Evolutionary conservation across 2,888 invertebrate species (phyloP).

Genomic region (Habrosyne pyritoides): DNA sequence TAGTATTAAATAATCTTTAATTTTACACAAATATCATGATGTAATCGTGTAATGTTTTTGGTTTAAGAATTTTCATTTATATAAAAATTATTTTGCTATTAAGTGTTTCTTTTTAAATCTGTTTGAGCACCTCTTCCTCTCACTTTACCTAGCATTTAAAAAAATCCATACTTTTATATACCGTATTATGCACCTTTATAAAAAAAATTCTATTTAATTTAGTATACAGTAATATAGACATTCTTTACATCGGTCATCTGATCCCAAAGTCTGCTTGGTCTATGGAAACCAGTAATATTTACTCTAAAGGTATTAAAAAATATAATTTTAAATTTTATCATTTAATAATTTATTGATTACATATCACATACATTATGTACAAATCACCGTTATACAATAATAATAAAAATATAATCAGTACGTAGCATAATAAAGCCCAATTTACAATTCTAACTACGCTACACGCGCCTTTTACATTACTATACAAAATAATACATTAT

Average conservation of each 20-base stretch:
- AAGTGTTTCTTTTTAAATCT: constrained; percentile 12
- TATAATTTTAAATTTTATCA: constrained; percentile 24
- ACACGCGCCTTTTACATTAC: constrained; percentile 17
- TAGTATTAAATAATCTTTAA: constrained; percentile 22
- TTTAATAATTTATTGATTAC: constrained; percentile 60
- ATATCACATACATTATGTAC: constrained; percentile 78
- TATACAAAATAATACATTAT: constrained; percentile 34
- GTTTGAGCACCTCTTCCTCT: too few relatives aligned
- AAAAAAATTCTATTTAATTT: too few relatives aligned
- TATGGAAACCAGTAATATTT: too few relatives aligned
- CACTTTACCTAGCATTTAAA: too few relatives aligned
- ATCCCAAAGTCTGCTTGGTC: too few relatives aligned
- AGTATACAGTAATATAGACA: too few relatives aligned
- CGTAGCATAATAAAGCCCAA: constrained; percentile 37
- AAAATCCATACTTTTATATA: too few relatives aligned
- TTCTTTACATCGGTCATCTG: too few relatives aligned
- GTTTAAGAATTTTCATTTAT: constrained; percentile 30
- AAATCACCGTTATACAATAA: constrained; percentile 66
- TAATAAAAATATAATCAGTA: constrained; percentile 55
- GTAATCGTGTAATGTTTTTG: constrained; percentile 19
- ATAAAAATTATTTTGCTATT: constrained; percentile 47
- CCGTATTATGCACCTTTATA: too few relatives aligned
- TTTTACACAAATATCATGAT: constrained; percentile 18
- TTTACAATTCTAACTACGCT: constrained; percentile 19
- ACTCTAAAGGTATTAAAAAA: not conserved